These are phyloP conservation scores for Platysternon megacephalum DNA, from an alignment of 2,113 vertebrate genomes.

Conservation along the genomic window DNA sequence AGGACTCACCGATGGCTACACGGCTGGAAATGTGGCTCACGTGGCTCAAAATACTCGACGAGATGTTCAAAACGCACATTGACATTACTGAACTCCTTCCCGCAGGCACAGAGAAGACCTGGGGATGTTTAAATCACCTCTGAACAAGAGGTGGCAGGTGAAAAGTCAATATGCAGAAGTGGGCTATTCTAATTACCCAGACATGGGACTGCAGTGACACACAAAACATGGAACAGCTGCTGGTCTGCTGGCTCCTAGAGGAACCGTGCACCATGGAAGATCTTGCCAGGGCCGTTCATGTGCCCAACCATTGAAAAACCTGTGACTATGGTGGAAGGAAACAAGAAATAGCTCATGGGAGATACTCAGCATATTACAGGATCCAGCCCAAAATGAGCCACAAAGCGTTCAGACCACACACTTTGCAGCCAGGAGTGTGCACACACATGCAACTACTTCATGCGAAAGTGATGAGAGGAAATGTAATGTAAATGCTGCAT, in stretches of 20 bases:
- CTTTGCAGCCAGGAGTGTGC: conserved; percentile 66
- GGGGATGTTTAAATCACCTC: not conserved
- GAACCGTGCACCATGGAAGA: not conserved
- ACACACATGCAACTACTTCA: conserved; percentile 67
- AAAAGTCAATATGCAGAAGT: not conserved
- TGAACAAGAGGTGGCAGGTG: not conserved
- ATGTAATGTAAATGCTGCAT: conserved; percentile 69
- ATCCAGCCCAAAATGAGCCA: conserved; percentile 61
- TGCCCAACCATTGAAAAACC: not conserved
- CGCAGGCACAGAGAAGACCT: not conserved
- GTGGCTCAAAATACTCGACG: not conserved
- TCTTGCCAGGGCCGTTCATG: not conserved
- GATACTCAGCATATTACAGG: conserved; percentile 57
- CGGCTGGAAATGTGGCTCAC: not conserved
- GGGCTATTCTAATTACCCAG: not conserved
- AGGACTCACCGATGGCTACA: not conserved
- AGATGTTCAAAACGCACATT: not conserved
- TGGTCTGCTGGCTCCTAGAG: not conserved
- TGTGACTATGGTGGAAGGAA: not conserved
- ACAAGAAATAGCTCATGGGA: conserved; percentile 34
- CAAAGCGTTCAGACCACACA: conserved; percentile 71
- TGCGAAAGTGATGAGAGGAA: conserved; percentile 73
- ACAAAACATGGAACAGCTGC: not conserved
- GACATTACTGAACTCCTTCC: not conserved
- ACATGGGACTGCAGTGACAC: not conserved